A percentile compares a stretch with the other conserved stretches of the same genome.
These are phyloP conservation scores for Hippopotamus amphibius DNA, from an alignment of 2,113 vertebrate species.

Conservation along the genomic window DNA sequence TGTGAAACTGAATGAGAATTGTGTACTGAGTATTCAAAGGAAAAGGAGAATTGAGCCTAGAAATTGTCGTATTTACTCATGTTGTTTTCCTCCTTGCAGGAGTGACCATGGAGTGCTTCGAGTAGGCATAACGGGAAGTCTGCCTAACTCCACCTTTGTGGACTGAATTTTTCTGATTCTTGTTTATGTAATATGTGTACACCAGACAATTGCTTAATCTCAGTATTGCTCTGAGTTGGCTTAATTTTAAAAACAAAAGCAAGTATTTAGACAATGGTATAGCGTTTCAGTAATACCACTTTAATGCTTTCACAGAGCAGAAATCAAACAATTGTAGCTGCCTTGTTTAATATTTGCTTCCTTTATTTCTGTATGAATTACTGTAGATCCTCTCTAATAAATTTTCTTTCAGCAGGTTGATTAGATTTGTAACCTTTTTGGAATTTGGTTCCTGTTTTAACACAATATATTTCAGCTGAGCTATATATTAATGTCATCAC, in stretches of 20 bases:
- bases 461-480: conserved; percentile 59
- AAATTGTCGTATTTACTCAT: neutral
- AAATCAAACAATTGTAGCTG: conserved; percentile 70
- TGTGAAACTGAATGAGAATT: neutral
- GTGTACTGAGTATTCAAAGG: neutral
- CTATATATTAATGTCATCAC: conserved; percentile 63
- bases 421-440: conserved; percentile 72
- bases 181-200: neutral
- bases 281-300: neutral
- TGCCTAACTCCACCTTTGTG: neutral
- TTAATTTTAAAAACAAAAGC: conserved; percentile 18
- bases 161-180: conserved; percentile 12
- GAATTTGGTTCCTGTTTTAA: conserved; percentile 34
- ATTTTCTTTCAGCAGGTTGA: conserved; percentile 65
- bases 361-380: conserved; percentile 64
- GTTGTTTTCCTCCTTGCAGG: neutral
- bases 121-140: neutral
- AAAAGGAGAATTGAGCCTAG: neutral
- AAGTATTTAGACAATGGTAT: neutral
- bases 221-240: neutral
- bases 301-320: conserved; percentile 55
- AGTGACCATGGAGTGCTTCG: neutral
- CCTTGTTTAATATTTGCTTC: conserved; percentile 60
- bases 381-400: conserved; percentile 46
- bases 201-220: neutral